Evolutionary conservation across 2,797 vertebrate genomes (phyloP).

Genomic region (Clamator glandarius): DNA sequence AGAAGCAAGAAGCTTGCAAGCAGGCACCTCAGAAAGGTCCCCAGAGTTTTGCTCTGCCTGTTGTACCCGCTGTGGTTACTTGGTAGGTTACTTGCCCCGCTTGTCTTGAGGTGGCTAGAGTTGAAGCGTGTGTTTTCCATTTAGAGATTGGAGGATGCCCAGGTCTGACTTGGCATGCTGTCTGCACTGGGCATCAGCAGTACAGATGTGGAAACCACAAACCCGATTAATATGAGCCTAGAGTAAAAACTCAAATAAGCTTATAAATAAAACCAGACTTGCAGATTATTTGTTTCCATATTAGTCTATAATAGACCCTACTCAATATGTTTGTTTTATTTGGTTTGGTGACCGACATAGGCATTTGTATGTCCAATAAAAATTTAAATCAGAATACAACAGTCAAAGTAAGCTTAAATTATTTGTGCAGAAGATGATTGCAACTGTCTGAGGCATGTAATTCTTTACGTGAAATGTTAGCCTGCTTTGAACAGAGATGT

Average conservation of each 20-base stretch:
- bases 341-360: slow-evolving; percentile 63
- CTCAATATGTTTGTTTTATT: slow-evolving; percentile 74
- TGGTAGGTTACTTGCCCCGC: slow-evolving; percentile 53
- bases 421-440: slow-evolving; percentile 64
- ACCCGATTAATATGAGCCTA: slow-evolving; percentile 65
- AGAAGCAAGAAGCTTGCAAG: slow-evolving; percentile 56
- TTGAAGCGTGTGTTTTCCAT: slow-evolving; percentile 53
- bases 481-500: slow-evolving; percentile 49
- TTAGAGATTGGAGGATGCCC: slow-evolving; percentile 68
- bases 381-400: slow-evolving; percentile 64
- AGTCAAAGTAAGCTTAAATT: slow-evolving; percentile 47
- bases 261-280: slow-evolving; percentile 73
- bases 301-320: slow-evolving; percentile 69
- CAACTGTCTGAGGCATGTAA: slow-evolving; percentile 58
- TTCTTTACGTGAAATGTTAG: slow-evolving; percentile 53
- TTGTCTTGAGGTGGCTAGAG: slow-evolving; percentile 38
- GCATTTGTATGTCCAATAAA: slow-evolving; percentile 74
- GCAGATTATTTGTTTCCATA: slow-evolving; percentile 72
- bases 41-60: slow-evolving; percentile 41
- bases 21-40: slow-evolving; percentile 56
- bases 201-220: slow-evolving; percentile 74
- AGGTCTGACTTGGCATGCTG: slow-evolving; percentile 59
- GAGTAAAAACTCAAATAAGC: slow-evolving; percentile 68
- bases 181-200: slow-evolving; percentile 66
- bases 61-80: slow-evolving; percentile 62